Conservation (phyloP, 2,888 invertebrate species). For the Seladonia tumulorum region DNA sequence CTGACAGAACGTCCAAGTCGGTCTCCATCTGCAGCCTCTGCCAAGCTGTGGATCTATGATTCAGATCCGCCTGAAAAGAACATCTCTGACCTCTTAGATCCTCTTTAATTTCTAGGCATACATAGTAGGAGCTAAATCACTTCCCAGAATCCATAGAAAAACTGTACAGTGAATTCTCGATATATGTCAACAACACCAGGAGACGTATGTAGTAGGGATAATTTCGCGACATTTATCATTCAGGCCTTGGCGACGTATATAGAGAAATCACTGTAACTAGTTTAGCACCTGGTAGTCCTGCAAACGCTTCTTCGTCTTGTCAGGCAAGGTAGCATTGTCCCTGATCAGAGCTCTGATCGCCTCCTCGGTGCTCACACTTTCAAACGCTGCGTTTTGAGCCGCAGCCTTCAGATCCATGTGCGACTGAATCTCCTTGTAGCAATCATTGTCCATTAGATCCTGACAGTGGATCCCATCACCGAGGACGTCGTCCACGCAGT, state of each 20-base stretch:
- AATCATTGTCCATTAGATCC: conserved; percentile 85
- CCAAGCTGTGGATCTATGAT: conserved; percentile 89
- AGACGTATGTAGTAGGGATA: too few relatives aligned
- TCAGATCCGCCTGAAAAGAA: conserved; percentile 86
- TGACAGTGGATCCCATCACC: conserved; percentile 85
- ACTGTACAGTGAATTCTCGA: background rate
- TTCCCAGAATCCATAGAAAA: too few relatives aligned
- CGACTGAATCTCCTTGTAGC: conserved; percentile 86
- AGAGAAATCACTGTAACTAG: background rate
- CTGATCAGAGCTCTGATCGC: conserved; percentile 86
- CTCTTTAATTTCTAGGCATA: background rate
- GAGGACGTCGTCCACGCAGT: conserved; percentile 82
- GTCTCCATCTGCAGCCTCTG: conserved; percentile 88
- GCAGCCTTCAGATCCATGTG: conserved; percentile 81
- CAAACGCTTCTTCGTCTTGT: conserved; percentile 85
- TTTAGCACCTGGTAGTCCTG: conserved; percentile 82
- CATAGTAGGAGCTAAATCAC: background rate
- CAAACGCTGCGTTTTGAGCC: conserved; percentile 73
- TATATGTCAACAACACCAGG: too few relatives aligned
- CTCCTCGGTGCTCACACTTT: conserved; percentile 77
- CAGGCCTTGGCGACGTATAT: too few relatives aligned
- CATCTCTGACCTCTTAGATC: background rate
- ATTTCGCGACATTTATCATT: too few relatives aligned
- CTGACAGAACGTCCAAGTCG: conserved; percentile 87
- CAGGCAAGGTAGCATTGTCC: conserved; percentile 87